These are phyloP conservation scores for Lucilia sericata DNA, from an alignment of 1,140 invertebrate genomes.

Conservation along the genomic window DNA sequence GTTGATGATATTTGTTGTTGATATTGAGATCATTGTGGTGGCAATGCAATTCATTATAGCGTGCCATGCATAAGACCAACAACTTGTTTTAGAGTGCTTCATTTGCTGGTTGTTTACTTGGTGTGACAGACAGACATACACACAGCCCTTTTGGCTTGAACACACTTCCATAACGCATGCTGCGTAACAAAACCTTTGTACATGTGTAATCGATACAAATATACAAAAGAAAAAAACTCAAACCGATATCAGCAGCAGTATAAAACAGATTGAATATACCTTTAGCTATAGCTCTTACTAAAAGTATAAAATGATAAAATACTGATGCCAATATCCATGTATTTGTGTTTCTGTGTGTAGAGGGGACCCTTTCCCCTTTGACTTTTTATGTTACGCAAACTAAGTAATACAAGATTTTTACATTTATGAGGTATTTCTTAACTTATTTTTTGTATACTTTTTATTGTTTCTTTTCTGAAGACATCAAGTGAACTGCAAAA, in stretches of 20 bases:
- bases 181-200: slow-evolving; percentile 39
- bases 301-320: neutral
- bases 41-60: slow-evolving; percentile 43
- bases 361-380: slow-evolving; percentile 34
- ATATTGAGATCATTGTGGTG: slow-evolving; percentile 33
- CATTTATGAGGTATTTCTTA: slow-evolving; percentile 29
- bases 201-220: slow-evolving; percentile 40
- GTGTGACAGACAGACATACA: neutral
- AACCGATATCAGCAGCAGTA: neutral
- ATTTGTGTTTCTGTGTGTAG: neutral
- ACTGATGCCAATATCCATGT: neutral
- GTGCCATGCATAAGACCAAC: slow-evolving; percentile 33
- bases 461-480: neutral
- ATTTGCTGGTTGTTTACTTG: neutral
- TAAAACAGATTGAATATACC: neutral
- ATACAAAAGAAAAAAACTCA: neutral
- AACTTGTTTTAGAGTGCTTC: neutral
- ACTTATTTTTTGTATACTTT: slow-evolving; percentile 26
- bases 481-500: slow-evolving; percentile 34
- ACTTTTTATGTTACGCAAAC: slow-evolving; percentile 43
- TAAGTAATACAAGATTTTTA: slow-evolving; percentile 42
- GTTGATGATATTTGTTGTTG: slow-evolving; percentile 3
- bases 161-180: slow-evolving; percentile 43
- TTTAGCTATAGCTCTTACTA: too few relatives aligned
- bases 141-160: slow-evolving; percentile 1